Conservation (phyloP, 2,888 invertebrate genomes). For the Zygaena filipendulae region DNA sequence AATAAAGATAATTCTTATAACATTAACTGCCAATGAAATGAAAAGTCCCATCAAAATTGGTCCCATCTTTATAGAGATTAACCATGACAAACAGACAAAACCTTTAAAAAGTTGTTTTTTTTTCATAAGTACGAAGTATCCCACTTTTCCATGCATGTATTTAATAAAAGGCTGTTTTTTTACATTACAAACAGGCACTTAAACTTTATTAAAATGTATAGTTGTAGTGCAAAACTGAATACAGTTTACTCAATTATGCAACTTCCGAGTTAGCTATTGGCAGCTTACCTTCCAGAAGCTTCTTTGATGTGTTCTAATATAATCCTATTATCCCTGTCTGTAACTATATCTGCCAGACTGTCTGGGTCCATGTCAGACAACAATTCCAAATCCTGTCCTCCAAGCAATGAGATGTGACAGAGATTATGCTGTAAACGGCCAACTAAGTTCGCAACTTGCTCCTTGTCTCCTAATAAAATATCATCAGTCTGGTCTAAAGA, state of each 20-base stretch:
- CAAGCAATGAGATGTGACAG: constrained; percentile 85
- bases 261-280: neutral
- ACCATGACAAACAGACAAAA: no score
- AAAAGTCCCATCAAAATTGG: no score
- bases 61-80: no score
- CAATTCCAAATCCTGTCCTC: constrained; percentile 85
- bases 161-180: no score
- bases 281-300: constrained; percentile 77
- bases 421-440: constrained; percentile 83
- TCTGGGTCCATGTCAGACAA: constrained; percentile 92
- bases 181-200: no score
- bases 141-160: no score
- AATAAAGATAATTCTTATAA: no score
- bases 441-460: constrained; percentile 78
- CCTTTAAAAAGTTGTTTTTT: no score
- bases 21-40: no score
- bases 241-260: neutral
- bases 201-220: no score
- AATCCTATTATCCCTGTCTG: constrained; percentile 76
- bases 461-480: constrained; percentile 55
- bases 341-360: constrained; percentile 83
- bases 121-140: no score
- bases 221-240: no score
- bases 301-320: constrained; percentile 86
- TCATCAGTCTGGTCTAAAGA: constrained; percentile 71